Evolutionary conservation across 1,140 invertebrate species (phyloP).

Genomic region (Dreissena rostriformis): DNA sequence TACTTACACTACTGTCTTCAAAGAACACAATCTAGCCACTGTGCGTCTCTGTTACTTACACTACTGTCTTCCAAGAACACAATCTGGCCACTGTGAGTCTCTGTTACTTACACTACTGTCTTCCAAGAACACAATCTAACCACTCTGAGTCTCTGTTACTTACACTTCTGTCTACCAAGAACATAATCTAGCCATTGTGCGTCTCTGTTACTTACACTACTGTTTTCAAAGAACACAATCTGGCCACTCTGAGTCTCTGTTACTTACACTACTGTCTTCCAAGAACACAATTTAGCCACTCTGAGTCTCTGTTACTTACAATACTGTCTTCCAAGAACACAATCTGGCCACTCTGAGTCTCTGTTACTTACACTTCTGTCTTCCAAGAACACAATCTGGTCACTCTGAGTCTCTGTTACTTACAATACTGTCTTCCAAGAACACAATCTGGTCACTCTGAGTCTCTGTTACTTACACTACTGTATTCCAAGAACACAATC

Average conservation of each 20-base stretch:
- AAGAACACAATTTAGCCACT: constrained; percentile 63
- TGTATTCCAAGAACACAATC: constrained; percentile 65
- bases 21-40: constrained; percentile 64
- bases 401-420: constrained; percentile 54
- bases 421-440: constrained; percentile 59
- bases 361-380: constrained; percentile 55
- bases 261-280: constrained; percentile 57
- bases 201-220: constrained; percentile 49
- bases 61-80: constrained; percentile 63
- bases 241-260: constrained; percentile 49
- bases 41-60: constrained; percentile 41
- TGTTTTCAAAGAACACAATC: constrained; percentile 65
- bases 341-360: constrained; percentile 55
- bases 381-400: constrained; percentile 63
- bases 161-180: constrained; percentile 59
- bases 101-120: constrained; percentile 55
- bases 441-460: constrained; percentile 57
- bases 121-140: constrained; percentile 63
- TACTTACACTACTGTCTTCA: constrained; percentile 57
- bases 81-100: constrained; percentile 55
- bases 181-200: constrained; percentile 57
- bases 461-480: constrained; percentile 49
- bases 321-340: constrained; percentile 63
- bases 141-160: constrained; percentile 54
- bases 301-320: constrained; percentile 41